Conservation (phyloP, 2,888 invertebrate species). For the Drosophila austrosaltans region DNA sequence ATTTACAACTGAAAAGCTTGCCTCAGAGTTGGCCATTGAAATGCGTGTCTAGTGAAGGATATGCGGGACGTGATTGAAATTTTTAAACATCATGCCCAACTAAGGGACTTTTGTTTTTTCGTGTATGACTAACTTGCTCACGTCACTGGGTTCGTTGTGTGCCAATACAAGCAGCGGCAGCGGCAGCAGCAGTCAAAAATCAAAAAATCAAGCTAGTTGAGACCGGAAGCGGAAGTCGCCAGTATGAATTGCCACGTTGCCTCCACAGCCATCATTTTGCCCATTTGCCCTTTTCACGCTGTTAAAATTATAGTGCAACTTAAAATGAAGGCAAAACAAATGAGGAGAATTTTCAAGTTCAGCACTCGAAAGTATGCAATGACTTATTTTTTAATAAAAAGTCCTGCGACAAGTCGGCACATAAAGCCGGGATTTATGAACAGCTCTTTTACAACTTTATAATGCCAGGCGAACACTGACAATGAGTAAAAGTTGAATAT, state of each 20-base stretch:
- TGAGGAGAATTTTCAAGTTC: constrained; percentile 32
- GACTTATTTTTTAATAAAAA: constrained; percentile 48
- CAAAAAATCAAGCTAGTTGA: constrained; percentile 59
- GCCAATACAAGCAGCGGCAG: constrained; percentile 42
- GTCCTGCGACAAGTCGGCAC: constrained; percentile 7
- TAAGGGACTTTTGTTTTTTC: constrained; percentile 19
- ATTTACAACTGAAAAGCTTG: constrained; percentile 11
- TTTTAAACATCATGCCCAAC: constrained; percentile 57
- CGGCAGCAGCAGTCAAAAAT: constrained; percentile 31
- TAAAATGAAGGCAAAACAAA: constrained; percentile 9
- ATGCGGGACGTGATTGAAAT: constrained; percentile 75
- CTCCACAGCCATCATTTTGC: background rate
- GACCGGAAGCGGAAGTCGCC: constrained; percentile 74
- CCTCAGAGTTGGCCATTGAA: constrained; percentile 61
- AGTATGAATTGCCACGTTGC: constrained; percentile 62
- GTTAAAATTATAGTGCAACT: constrained; percentile 12
- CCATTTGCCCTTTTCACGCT: background rate
- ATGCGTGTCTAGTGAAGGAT: constrained; percentile 77
- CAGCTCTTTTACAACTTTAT: constrained; percentile 43
- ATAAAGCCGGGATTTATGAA: constrained; percentile 41
- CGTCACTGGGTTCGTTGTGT: constrained; percentile 62
- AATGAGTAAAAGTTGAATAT: constrained; percentile 43
- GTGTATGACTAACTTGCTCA: constrained; percentile 60
- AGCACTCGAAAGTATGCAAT: constrained; percentile 14
- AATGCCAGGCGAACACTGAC: constrained; percentile 28